These are phyloP conservation scores for Scopus umbretta DNA, from an alignment of 2,113 vertebrate species.

Conservation along the genomic window DNA sequence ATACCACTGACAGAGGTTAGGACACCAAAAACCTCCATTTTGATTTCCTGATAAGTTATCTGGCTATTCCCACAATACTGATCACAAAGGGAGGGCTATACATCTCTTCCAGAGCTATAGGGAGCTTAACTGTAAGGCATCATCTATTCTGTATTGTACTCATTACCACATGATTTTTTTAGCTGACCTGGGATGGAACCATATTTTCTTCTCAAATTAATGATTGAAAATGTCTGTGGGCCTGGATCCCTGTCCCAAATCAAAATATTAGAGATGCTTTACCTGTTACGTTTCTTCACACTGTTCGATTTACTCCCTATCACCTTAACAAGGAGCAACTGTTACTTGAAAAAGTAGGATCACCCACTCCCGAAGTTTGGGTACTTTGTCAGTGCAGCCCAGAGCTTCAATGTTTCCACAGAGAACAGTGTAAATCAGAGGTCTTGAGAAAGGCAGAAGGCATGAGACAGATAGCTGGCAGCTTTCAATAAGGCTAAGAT, in stretches of 20 bases:
- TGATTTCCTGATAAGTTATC: neutral
- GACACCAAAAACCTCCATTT: neutral
- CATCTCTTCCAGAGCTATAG: neutral
- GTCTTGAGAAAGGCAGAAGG: neutral
- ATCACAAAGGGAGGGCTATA: neutral
- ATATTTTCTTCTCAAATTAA: neutral
- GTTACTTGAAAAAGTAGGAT: neutral
- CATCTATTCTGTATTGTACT: neutral
- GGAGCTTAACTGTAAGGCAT: neutral
- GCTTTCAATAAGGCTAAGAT: neutral
- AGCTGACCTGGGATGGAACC: neutral
- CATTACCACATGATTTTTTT: neutral
- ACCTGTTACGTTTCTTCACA: neutral
- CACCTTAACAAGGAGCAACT: neutral
- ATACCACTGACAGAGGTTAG: neutral
- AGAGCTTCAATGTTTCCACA: neutral
- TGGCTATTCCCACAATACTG: slow-evolving; percentile 2
- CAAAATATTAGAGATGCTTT: neutral
- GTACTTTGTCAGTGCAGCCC: neutral
- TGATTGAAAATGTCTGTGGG: neutral
- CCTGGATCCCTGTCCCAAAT: neutral
- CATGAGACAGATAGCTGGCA: neutral
- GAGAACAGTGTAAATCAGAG: neutral
- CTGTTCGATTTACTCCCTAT: neutral
- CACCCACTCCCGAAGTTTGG: neutral